A percentile compares a stretch with the other conserved stretches of the same genome.
Evolutionary conservation across 1,140 invertebrate species (phyloP).

Genomic region (Atta texana): DNA sequence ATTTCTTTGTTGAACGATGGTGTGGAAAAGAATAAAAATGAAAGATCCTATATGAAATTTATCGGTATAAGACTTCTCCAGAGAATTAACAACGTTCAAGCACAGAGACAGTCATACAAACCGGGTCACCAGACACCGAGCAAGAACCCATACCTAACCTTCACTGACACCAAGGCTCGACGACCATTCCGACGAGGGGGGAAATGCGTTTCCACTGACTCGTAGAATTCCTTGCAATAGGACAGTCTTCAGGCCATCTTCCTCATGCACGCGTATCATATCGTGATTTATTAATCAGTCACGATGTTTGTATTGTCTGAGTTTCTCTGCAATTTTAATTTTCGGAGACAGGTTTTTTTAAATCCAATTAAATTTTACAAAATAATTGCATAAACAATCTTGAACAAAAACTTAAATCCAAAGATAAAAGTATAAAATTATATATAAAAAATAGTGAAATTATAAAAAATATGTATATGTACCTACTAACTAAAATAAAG

Average conservation of each 20-base stretch:
- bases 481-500: neutral
- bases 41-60: neutral
- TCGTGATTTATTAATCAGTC: conserved; percentile 35
- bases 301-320: neutral
- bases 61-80: neutral
- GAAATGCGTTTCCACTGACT: conserved; percentile 36
- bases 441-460: neutral
- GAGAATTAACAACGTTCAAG: conserved; percentile 66
- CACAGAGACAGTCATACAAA: conserved; percentile 55
- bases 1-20: neutral
- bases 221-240: conserved; percentile 40
- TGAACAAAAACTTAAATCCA: neutral
- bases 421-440: neutral
- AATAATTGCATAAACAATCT: neutral
- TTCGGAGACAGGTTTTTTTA: neutral
- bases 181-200: conserved; percentile 27
- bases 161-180: conserved; percentile 62
- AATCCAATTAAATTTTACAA: neutral
- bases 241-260: conserved; percentile 24
- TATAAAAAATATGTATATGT: neutral
- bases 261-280: neutral
- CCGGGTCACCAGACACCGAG: conserved; percentile 78
- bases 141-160: conserved; percentile 75
- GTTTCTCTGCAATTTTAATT: neutral
- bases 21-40: neutral